Evolutionary conservation across 2,797 vertebrate species (phyloP), one percentile per base, ranked within the genome.

Genomic region (Crenuchus spilurus): DNA sequence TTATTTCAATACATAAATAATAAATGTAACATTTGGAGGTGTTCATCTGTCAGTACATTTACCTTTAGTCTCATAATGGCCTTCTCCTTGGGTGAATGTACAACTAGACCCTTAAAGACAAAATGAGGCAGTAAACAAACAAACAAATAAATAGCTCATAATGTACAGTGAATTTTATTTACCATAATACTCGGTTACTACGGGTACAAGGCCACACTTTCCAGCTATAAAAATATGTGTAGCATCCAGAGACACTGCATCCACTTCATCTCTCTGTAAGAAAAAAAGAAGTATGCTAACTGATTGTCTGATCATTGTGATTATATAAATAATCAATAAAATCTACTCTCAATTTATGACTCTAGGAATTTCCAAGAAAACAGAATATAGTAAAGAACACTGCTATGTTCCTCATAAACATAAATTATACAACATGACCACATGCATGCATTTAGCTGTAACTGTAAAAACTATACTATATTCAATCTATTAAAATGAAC

Each of bases 121-220:
- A 22, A 52, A 75, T 54, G 2, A 14, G 14, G 6, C 13, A 28
- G 5, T 3, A 48, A 2, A 39, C 2, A 57, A 4, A 35, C 9
- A 57, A 14, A 24, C 24, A 2, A 39, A 60, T 13, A 71, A 18
- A 16, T 3, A 48, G 24, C 11, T 1, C 30, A 54, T 44, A 11
- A 6, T 9, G n/a, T 26, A 9, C 7, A 41, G 26, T 6, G 28
- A 10, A 64, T 52, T 64, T 71, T 4, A 35, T 60, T 89, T 81
- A 96, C 95, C 94, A 66, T 96, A 96, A 87, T 94, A 95, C 82
- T 97, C 96, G 3, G 93, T 91, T 70, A 93, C 95, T 16, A 96
- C 94, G 10, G 95, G 95, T 46, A 94, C 94, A 31, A 97, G 90
- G 9, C 94, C 95, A 80, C 95, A 97, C 83, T 86, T 94, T 35